Percentiles rank a stretch among this genome's conserved stretches.
phyloP scores from a whole-genome alignment of 2,113 vertebrate genomes.

The Mesembrinibis cayennensis region DNA sequence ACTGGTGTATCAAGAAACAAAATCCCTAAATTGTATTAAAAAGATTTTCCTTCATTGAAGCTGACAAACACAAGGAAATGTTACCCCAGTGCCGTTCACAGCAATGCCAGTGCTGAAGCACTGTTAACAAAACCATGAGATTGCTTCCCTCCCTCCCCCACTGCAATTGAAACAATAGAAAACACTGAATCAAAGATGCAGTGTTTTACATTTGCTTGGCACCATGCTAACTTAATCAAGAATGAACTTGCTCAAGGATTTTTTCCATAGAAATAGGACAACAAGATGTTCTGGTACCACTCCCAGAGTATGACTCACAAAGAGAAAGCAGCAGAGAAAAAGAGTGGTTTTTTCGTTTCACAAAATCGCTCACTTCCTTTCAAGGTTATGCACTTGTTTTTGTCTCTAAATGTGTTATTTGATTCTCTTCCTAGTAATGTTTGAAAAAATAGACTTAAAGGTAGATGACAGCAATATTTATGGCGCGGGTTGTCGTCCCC shows the following conservation, averaged over 20 bases:
- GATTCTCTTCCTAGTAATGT: background rate
- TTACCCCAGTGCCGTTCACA: background rate
- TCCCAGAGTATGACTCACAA: conserved; percentile 56
- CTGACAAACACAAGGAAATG: background rate
- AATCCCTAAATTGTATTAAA: background rate
- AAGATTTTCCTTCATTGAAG: background rate
- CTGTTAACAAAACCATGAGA: background rate
- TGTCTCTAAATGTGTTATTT: background rate
- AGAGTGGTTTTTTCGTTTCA: background rate
- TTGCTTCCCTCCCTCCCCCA: background rate
- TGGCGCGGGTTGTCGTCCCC: background rate
- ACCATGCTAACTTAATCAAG: conserved; percentile 38
- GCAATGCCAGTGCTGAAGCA: background rate
- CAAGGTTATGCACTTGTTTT: conserved; percentile 16
- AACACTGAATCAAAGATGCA: background rate
- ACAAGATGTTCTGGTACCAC: conserved; percentile 6
- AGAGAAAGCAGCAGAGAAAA: conserved; percentile 8
- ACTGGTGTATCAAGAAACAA: background rate
- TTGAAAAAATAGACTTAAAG: background rate
- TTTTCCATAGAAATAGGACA: conserved; percentile 56
- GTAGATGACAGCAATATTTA: background rate
- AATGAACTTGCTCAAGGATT: conserved; percentile 44
- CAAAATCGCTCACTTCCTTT: background rate
- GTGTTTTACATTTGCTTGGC: conserved; percentile 31
- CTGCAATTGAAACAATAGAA: background rate